Percentiles rank a stretch among this genome's conserved stretches.
phyloP scores from a whole-genome alignment of 2,797 vertebrate genomes.

The Agapornis canus region DNA sequence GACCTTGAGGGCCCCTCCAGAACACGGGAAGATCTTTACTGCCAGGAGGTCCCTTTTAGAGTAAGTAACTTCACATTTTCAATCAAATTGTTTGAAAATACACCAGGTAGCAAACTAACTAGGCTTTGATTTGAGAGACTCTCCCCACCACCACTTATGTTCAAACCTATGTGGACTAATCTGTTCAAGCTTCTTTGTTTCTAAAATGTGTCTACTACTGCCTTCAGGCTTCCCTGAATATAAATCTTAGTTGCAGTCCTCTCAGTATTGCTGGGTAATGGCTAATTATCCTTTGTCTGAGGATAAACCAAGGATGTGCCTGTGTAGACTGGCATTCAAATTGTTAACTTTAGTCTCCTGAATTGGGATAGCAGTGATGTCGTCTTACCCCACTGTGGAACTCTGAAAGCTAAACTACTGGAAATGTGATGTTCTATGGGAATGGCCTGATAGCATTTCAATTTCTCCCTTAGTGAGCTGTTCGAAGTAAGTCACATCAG shows the following conservation, averaged over 20 bases:
- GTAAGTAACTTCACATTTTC: constrained; percentile 79
- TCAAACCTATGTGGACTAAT: neutral
- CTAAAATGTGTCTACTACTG: neutral
- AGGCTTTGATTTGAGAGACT: neutral
- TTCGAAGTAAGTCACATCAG: constrained; percentile 98
- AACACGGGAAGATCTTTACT: constrained; percentile 90
- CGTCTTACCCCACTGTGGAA: neutral
- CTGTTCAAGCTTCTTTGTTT: neutral
- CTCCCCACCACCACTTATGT: neutral
- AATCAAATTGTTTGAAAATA: neutral
- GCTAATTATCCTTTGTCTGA: neutral
- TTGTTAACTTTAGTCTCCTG: neutral
- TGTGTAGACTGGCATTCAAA: neutral
- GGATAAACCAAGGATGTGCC: neutral
- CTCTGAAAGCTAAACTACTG: neutral
- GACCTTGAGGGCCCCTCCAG: constrained; percentile 80
- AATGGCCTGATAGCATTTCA: neutral
- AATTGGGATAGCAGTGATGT: neutral
- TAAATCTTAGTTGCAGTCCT: neutral
- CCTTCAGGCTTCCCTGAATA: neutral
- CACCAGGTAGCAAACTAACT: neutral
- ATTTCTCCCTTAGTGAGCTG: constrained; percentile 84
- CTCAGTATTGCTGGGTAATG: neutral
- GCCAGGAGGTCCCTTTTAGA: constrained; percentile 90
- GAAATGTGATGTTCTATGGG: fast-evolving